Conservation (phyloP, 2,888 invertebrate species). For the Apamea sordens region DNA sequence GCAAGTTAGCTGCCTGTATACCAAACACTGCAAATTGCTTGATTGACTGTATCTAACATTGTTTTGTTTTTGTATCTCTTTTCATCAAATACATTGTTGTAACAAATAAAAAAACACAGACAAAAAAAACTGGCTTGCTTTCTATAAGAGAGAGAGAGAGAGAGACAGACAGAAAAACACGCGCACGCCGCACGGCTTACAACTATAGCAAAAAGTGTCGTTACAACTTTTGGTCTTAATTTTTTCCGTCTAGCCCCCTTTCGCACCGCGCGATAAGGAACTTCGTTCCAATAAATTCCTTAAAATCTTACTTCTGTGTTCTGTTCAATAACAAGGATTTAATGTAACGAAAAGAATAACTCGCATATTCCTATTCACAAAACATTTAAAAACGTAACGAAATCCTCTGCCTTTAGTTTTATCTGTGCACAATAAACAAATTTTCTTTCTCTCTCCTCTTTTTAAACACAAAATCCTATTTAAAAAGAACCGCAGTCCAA, state of each 20-base stretch:
- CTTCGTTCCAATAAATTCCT: too few relatives aligned
- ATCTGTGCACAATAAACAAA: not conserved
- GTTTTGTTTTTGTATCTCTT: not conserved
- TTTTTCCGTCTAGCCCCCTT: too few relatives aligned
- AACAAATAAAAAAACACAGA: too few relatives aligned
- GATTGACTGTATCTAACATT: not conserved
- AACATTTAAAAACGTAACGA: conserved; percentile 9
- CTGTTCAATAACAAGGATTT: not conserved
- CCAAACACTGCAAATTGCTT: not conserved
- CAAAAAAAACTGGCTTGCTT: too few relatives aligned
- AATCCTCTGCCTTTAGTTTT: not conserved
- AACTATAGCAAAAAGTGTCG: too few relatives aligned
- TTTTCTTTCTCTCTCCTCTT: not conserved
- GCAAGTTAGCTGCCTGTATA: not conserved
- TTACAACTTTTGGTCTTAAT: too few relatives aligned
- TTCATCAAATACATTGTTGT: not conserved
- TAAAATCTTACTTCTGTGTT: not conserved
- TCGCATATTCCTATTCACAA: not conserved
- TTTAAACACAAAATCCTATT: conserved; percentile 30
- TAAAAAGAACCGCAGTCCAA: conserved; percentile 29
- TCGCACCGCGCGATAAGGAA: too few relatives aligned
- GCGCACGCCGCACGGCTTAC: too few relatives aligned
- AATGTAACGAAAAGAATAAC: not conserved
- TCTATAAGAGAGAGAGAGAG: too few relatives aligned
- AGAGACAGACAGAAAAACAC: too few relatives aligned